A percentile compares a stretch with the other conserved stretches of the same genome.
Conservation (phyloP, 2,888 invertebrate genomes). For the Lypha dubia region DNA sequence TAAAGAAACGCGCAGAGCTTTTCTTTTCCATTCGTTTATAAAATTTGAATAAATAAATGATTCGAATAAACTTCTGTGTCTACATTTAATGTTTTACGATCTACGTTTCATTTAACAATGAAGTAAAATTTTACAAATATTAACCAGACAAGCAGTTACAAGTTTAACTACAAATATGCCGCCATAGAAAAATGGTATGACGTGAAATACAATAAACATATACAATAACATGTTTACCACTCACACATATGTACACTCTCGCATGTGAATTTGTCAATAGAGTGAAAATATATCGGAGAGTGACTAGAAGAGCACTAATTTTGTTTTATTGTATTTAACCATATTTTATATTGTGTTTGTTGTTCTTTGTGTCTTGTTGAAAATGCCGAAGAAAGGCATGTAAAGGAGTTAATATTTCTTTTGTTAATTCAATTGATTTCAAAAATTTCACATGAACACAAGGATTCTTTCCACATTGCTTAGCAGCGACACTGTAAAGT, state of each 20-base stretch:
- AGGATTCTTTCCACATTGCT: too few relatives aligned
- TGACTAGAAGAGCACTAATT: slow-evolving; percentile 44
- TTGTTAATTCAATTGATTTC: background rate
- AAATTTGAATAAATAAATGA: slow-evolving; percentile 32
- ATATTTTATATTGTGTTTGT: slow-evolving; percentile 24
- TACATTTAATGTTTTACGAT: slow-evolving; percentile 59
- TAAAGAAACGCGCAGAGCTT: slow-evolving; percentile 24
- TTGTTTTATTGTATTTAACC: slow-evolving; percentile 41
- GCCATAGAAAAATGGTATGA: slow-evolving; percentile 3
- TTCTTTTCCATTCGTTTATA: background rate
- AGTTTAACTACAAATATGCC: slow-evolving; percentile 22
- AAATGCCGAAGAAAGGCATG: background rate
- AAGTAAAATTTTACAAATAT: slow-evolving; percentile 75
- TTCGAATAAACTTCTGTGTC: slow-evolving; percentile 32
- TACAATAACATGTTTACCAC: slow-evolving; percentile 7
- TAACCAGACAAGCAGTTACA: slow-evolving; percentile 65
- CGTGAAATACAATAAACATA: slow-evolving; percentile 26
- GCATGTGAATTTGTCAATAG: background rate
- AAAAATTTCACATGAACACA: too few relatives aligned
- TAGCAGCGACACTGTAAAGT: too few relatives aligned
- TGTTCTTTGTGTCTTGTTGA: slow-evolving; percentile 21
- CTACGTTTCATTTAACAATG: slow-evolving; percentile 79
- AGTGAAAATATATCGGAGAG: background rate
- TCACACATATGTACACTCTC: background rate
- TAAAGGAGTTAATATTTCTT: slow-evolving; percentile 4